Conservation (phyloP, 1,140 invertebrate genomes). For the Bombus picipes region DNA sequence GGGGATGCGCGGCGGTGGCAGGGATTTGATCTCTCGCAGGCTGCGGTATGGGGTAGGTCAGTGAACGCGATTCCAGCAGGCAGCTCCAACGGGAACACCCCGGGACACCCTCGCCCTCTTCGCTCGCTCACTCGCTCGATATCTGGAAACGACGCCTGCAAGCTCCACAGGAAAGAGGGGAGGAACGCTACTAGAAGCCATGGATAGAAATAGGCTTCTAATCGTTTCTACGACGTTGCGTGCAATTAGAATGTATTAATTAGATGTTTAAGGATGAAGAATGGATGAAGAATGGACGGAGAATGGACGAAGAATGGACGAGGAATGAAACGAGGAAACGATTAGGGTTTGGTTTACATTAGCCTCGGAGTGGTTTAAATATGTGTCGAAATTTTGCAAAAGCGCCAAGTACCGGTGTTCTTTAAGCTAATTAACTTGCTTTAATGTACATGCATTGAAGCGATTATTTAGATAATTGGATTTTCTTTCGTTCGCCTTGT, state of each 20-base stretch:
- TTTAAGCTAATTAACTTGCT: too few relatives aligned
- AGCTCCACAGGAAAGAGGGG: constrained; percentile 17
- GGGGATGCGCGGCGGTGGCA: background rate
- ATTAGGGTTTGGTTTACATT: too few relatives aligned
- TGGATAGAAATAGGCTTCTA: too few relatives aligned
- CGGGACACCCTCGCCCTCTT: constrained; percentile 53
- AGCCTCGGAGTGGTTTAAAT: too few relatives aligned
- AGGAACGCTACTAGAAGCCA: background rate
- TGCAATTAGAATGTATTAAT: background rate
- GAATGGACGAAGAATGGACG: too few relatives aligned
- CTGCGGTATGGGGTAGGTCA: constrained; percentile 67
- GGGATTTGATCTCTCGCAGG: constrained; percentile 43
- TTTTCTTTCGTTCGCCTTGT: too few relatives aligned
- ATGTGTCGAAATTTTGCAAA: too few relatives aligned
- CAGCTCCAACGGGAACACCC: constrained; percentile 68
- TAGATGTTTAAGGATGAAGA: background rate
- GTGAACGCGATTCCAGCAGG: constrained; percentile 67
- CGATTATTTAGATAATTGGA: too few relatives aligned
- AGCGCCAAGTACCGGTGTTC: too few relatives aligned
- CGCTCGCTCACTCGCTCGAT: constrained; percentile 66
- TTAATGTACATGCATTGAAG: too few relatives aligned
- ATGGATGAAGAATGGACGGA: too few relatives aligned
- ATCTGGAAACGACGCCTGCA: constrained; percentile 65
- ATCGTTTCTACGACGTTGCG: background rate
- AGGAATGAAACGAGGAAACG: too few relatives aligned